phyloP scores from a whole-genome alignment of 2,113 vertebrate genomes.

The Lontra canadensis region DNA sequence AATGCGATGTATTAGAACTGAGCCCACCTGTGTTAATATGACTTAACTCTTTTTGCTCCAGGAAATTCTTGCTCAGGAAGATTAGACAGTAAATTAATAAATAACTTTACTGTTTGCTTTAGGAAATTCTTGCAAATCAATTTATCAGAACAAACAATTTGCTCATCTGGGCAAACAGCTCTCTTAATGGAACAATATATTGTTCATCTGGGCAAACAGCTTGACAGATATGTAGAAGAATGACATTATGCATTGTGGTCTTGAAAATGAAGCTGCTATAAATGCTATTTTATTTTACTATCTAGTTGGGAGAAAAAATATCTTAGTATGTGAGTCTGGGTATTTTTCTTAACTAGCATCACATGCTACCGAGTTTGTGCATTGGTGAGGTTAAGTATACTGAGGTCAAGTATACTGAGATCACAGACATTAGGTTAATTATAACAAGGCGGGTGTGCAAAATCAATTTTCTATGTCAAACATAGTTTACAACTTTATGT shows the following conservation, averaged over 20 bases:
- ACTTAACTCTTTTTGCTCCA: slow-evolving; percentile 13
- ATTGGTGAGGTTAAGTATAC: neutral
- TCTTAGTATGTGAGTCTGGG: neutral
- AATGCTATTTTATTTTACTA: neutral
- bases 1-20: neutral
- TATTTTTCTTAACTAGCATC: neutral
- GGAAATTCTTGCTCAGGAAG: slow-evolving; percentile 20
- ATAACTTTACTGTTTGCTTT: slow-evolving; percentile 56
- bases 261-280: neutral
- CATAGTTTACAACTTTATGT: neutral
- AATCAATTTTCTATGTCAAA: neutral
- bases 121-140: slow-evolving; percentile 61
- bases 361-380: neutral
- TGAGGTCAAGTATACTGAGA: neutral
- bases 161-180: slow-evolving; percentile 55
- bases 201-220: slow-evolving; percentile 53
- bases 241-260: neutral
- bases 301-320: neutral
- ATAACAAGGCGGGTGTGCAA: neutral
- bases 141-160: slow-evolving; percentile 69
- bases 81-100: slow-evolving; percentile 58
- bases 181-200: slow-evolving; percentile 4
- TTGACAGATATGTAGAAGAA: neutral
- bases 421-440: neutral
- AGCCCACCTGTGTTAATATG: neutral